Conservation (phyloP, 1,140 invertebrate genomes). For the Ectropis grisescens region DNA sequence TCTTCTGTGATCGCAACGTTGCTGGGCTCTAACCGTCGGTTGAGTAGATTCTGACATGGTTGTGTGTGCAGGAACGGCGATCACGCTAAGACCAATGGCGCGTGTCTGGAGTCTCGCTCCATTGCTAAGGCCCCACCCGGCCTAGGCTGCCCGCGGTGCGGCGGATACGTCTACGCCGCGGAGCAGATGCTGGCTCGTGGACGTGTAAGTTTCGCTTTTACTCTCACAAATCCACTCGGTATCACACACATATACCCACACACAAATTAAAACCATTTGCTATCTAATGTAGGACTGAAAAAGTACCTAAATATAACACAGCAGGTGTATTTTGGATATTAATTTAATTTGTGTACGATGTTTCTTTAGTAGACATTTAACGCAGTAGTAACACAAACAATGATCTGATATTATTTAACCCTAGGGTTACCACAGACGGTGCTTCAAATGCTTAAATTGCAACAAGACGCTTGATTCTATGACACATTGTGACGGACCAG, state of each 20-base stretch:
- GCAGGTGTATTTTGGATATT: too few relatives aligned
- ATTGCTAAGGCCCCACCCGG: slow-evolving; percentile 89
- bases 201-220: slow-evolving; percentile 80
- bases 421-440: slow-evolving; percentile 90
- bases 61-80: slow-evolving; percentile 41
- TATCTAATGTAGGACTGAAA: too few relatives aligned
- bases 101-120: slow-evolving; percentile 77
- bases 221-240: too few relatives aligned
- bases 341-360: too few relatives aligned
- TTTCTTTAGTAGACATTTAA: too few relatives aligned
- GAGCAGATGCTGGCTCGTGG: slow-evolving; percentile 94
- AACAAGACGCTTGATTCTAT: slow-evolving; percentile 93
- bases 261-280: too few relatives aligned
- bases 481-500: slow-evolving; percentile 93
- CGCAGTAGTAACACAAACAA: too few relatives aligned
- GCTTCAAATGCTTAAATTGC: slow-evolving; percentile 93
- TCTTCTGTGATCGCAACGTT: slow-evolving; percentile 42
- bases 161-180: slow-evolving; percentile 92
- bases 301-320: too few relatives aligned
- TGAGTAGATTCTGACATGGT: neutral
- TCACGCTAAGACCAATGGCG: slow-evolving; percentile 67
- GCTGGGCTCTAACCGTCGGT: too few relatives aligned
- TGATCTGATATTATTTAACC: slow-evolving; percentile 29
- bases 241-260: too few relatives aligned
- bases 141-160: slow-evolving; percentile 91